These are phyloP conservation scores for Intellagama lesueurii DNA, from an alignment of 2,797 vertebrate genomes.

Conservation along the genomic window DNA sequence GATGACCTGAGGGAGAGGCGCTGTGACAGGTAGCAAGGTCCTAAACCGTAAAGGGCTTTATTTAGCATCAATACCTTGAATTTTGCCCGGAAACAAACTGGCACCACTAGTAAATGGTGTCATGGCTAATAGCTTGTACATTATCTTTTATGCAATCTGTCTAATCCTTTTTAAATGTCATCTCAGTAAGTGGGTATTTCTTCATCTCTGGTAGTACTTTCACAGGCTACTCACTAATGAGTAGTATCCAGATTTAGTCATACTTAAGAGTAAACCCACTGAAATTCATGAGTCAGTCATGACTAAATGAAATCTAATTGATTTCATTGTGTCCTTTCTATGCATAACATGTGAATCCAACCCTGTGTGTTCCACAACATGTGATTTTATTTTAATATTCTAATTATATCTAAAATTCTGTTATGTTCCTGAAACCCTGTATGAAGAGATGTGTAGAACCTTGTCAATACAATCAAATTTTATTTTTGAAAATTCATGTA, in stretches of 20 bases:
- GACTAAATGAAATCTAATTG: not conserved
- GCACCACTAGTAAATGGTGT: not conserved
- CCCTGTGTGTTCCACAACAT: not conserved
- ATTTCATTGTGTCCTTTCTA: not conserved
- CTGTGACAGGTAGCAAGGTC: too few species aligned
- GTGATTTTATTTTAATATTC: not conserved
- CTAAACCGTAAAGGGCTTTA: too few species aligned
- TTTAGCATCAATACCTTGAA: too few species aligned
- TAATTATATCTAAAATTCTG: not conserved
- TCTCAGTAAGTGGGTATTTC: not conserved
- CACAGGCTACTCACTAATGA: not conserved
- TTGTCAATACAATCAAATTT: not conserved
- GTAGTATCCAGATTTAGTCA: not conserved
- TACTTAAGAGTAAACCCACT: not conserved
- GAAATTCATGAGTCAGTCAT: not conserved
- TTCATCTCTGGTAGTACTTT: not conserved
- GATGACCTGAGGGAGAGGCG: too few species aligned
- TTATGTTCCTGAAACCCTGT: not conserved
- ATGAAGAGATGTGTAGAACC: not conserved
- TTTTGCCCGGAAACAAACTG: too few species aligned
- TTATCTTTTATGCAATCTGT: not conserved
- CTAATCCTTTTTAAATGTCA: not conserved
- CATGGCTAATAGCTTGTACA: not conserved
- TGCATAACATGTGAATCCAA: not conserved
- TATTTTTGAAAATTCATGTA: not conserved